Evolutionary conservation across 2,888 invertebrate genomes (phyloP).

Genomic region (Cantharis lateralis): DNA sequence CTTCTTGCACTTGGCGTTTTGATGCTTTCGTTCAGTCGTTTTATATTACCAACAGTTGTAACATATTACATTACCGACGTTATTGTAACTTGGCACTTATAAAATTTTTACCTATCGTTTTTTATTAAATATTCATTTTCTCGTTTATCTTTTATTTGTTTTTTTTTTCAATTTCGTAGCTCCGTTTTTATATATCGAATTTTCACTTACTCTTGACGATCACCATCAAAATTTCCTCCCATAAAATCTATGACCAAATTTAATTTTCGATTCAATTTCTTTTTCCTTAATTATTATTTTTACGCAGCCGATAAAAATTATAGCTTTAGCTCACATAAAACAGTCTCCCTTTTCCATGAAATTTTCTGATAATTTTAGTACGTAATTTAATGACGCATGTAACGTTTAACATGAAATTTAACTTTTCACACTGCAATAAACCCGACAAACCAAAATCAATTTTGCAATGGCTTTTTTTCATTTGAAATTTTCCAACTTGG

Average conservation of each 20-base stretch:
- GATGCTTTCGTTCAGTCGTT: not conserved
- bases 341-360: conserved; percentile 25
- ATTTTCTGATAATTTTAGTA: conserved; percentile 29
- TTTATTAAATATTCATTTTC: not conserved
- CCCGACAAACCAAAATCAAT: conserved; percentile 13
- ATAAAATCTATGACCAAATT: not conserved
- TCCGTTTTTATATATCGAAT: not conserved
- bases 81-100: conserved; percentile 2
- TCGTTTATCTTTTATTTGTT: not conserved
- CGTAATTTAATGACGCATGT: conserved; percentile 29
- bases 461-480: not conserved
- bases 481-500: not conserved
- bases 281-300: not conserved
- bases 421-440: conserved; percentile 9
- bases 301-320: conserved; percentile 18
- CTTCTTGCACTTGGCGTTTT: conserved; percentile 21
- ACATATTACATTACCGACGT: not conserved
- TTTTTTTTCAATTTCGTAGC: not conserved
- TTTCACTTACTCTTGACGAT: not conserved
- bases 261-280: not conserved
- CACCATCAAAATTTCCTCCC: not conserved
- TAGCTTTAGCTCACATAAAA: conserved; percentile 24
- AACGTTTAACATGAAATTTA: conserved; percentile 26
- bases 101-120: not conserved
- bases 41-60: conserved; percentile 11